Evolutionary conservation across 2,113 vertebrate species (phyloP).

Genomic region (Aplodontia rufa): DNA sequence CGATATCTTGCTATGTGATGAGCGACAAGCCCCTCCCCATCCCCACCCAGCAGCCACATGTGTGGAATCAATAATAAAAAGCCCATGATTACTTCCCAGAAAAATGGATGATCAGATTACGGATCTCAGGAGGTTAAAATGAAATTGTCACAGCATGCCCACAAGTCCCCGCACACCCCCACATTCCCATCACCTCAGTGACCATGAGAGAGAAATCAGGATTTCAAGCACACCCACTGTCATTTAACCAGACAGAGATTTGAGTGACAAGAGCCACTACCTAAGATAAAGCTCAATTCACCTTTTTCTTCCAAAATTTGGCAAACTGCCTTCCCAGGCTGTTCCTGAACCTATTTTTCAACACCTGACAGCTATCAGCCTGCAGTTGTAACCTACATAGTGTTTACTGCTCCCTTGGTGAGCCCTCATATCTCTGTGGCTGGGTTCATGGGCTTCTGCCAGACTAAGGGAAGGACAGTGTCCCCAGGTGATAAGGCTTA

Average conservation of each 20-base stretch:
- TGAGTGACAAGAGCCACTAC: not conserved
- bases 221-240: not conserved
- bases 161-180: fast-evolving
- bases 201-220: not conserved
- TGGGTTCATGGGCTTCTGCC: not conserved
- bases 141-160: not conserved
- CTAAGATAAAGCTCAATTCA: not conserved
- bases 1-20: not conserved
- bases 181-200: not conserved
- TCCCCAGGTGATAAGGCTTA: not conserved
- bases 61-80: not conserved
- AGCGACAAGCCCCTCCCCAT: not conserved
- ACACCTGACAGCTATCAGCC: not conserved
- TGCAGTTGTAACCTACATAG: not conserved
- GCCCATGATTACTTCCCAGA: not conserved
- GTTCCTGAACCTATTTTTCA: not conserved
- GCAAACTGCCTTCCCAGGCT: too few species aligned
- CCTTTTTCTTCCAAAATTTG: not conserved
- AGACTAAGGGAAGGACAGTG: not conserved
- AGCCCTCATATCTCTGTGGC: not conserved
- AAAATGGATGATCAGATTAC: not conserved
- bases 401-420: not conserved
- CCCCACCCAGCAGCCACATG: not conserved
- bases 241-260: not conserved
- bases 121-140: not conserved